These are phyloP conservation scores for Trogon melanurus DNA, from an alignment of 2,113 vertebrate genomes.

Conservation along the genomic window DNA sequence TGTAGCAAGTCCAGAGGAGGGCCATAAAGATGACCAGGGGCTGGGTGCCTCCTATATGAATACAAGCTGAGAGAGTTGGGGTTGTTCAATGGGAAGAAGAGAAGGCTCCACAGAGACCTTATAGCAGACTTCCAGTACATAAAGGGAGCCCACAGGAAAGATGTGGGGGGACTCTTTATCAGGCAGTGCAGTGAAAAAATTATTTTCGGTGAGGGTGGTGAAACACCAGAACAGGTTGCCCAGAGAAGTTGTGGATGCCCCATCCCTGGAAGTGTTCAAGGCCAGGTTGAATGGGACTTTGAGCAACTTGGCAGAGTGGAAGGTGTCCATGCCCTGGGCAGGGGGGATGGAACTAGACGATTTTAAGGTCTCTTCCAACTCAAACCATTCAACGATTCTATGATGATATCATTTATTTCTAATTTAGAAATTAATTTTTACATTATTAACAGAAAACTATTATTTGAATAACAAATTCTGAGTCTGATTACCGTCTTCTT, in stretches of 20 bases:
- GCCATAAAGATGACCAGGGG: background rate
- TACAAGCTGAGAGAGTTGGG: background rate
- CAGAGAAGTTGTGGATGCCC: background rate
- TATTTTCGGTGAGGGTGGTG: background rate
- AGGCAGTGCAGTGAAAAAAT: background rate
- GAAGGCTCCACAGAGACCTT: background rate
- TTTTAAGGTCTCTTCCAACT: background rate
- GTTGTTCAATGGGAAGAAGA: background rate
- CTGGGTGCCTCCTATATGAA: background rate
- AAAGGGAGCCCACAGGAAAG: background rate
- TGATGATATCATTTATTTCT: background rate
- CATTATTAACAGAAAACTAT: background rate
- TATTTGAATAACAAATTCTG: background rate
- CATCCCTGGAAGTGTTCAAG: background rate
- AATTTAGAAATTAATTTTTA: background rate
- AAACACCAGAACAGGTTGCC: background rate
- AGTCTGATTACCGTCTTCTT: background rate
- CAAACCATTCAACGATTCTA: background rate
- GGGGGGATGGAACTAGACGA: rapidly evolving
- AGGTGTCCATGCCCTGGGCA: background rate
- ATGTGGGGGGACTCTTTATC: background rate
- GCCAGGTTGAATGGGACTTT: background rate
- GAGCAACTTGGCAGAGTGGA: background rate
- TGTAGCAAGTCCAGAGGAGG: background rate
- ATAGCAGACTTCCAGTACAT: background rate